Base-by-base conservation (phyloP, 2,113 vertebrate genomes). In the Zosterops pallidus region DNA sequence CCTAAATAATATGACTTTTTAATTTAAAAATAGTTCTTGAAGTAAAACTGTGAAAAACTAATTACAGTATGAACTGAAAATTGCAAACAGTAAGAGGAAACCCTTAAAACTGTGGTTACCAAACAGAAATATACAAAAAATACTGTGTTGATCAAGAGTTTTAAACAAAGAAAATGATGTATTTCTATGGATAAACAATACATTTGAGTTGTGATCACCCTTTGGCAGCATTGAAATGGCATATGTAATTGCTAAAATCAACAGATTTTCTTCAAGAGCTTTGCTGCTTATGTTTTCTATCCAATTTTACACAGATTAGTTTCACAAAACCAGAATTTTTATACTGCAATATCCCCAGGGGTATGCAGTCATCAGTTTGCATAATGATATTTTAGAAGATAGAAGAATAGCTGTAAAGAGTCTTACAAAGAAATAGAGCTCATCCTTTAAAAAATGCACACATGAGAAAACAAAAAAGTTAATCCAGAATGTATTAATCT, bases 241-340 rank as follows among this genome's bases (percentile, higher is more conserved):
- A 91, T 63, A 69, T 89, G 75, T 91, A 95, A 95, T 94, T 95
- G 88, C 75, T 94, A 70, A 79, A 94, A 63, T 92, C 68, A 91
- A 96, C 81, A 96, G 46, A 94, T 80, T 87, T 92, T 83, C 56
- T 95, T 94, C 68, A 95, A 80, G 60, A 96, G 92, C 71, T 94
- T 87, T 92, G 11, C 80, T 85, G 85, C 87, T 97, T 93, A 88
- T 91, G 85, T 92, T 97, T 95, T 93, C 92, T 93, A 93, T 92
- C 95, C 90, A 97, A 97, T 97, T 96, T 97, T 97, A 96, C 83
- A 93, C 71, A 95, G 78, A 96, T 96, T 93, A 96, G 93, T 97
- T 97, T 97, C 81, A 89, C 79, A 95, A 96, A 96, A 92, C 1
- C 37, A 52, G 83, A 92, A 57, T 91, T 94, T 93, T 83, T 94